phyloP scores from a whole-genome alignment of 2,113 vertebrate genomes.

The Eulemur rufifrons region DNA sequence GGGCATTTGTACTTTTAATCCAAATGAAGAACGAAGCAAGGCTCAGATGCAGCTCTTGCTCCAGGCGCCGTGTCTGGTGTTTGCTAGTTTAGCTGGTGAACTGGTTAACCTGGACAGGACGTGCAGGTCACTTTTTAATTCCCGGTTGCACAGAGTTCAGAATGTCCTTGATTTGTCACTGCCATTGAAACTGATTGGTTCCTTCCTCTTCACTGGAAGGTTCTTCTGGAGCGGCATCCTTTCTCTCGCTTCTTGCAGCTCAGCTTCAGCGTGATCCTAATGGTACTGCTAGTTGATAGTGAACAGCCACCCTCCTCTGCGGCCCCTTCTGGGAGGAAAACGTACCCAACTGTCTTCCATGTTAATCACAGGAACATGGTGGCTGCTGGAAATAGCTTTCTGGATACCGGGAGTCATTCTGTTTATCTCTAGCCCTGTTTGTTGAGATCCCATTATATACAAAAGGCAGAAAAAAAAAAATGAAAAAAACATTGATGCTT shows the following conservation, averaged over 20 bases:
- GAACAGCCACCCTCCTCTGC: neutral
- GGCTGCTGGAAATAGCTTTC: neutral
- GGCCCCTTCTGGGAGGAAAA: neutral
- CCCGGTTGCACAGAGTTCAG: neutral
- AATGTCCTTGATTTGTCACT: neutral
- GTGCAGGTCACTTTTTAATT: neutral
- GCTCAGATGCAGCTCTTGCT: fast-evolving
- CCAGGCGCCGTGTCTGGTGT: neutral
- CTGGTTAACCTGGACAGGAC: neutral
- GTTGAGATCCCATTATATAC: neutral
- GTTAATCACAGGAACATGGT: neutral
- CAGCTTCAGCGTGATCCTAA: neutral
- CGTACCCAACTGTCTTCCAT: neutral
- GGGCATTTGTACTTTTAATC: neutral
- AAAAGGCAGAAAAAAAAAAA: neutral
- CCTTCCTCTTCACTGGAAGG: neutral
- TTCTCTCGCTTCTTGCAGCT: neutral
- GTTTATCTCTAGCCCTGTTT: neutral
- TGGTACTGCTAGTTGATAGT: neutral
- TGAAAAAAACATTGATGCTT: neutral
- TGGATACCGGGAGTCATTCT: neutral
- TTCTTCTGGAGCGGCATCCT: neutral
- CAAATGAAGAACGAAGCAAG: neutral
- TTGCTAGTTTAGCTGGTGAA: neutral
- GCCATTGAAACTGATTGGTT: neutral